Evolutionary conservation across 2,888 invertebrate genomes (phyloP), one percentile per base, ranked within the genome.

Genomic region (Tromatobia lineatoria): DNA sequence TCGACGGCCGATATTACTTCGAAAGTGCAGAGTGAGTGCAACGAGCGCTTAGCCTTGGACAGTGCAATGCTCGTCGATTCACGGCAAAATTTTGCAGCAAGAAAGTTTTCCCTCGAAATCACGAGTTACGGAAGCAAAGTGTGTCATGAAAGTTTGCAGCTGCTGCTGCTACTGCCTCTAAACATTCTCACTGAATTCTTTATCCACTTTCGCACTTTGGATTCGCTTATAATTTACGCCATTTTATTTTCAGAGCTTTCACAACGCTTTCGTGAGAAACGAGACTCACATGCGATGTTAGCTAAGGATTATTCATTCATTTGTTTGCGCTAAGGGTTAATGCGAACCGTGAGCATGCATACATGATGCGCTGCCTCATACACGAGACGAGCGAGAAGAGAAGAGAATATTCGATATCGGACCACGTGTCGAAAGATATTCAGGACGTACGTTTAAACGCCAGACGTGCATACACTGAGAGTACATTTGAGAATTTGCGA

Each of bases 191-290:
- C 42, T 76, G 71, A 52, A 70, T 79, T 73, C 61, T 73, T 75
- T 52, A 52, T 59, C 71, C 59, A 57, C 61, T 75, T 64, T 52
- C 52, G 64, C 77, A 57, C 67, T 82, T 67, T 73, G 13, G 25
- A 66, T 64, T 82, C 47, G n/a, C 47, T 73, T 18, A 59, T 82
- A 73, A 82, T 82, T 82, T 73, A 77, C 67, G 82, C 38, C 73
- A 4, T 59, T 71, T 64, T 38, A 25, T 77, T 82, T 66, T 57
- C 47, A 66, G 42, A 57, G 73, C 42, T 59, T 59, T 25, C 8
- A 45, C 34, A 10, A 45, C 11, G 57, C 45, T 29, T 66, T 57
- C 64, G 47, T 34, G 52, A 76, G 71, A 34, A 45, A 54, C 18
- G 11, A 29, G 47, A 47, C 47, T n/a, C 42, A 47, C 59, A 45